These are phyloP conservation scores for Catagonus wagneri DNA, from an alignment of 2,113 vertebrate genomes.

Conservation along the genomic window DNA sequence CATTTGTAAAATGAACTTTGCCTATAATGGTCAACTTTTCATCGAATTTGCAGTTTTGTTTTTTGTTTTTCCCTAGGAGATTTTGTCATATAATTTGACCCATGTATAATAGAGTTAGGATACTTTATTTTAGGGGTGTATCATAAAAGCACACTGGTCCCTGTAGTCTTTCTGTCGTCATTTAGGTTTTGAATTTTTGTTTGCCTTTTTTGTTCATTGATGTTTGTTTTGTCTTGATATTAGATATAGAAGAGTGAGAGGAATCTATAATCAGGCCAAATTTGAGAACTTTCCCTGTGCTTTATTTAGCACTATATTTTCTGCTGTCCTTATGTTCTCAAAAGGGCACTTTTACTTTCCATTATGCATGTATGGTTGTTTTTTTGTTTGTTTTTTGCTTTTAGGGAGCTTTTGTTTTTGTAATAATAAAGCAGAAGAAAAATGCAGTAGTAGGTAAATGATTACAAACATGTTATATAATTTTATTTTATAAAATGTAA, in stretches of 20 bases:
- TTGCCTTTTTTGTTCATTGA: constrained; percentile 61
- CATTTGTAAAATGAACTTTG: constrained; percentile 86
- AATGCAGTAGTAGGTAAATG: constrained; percentile 84
- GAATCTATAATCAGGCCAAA: constrained; percentile 78
- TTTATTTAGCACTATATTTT: constrained; percentile 39
- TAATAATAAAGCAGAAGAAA: constrained; percentile 81
- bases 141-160: constrained; percentile 84
- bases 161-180: constrained; percentile 73
- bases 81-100: constrained; percentile 80
- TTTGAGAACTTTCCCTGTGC: constrained; percentile 70
- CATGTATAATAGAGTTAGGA: constrained; percentile 76
- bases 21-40: constrained; percentile 86
- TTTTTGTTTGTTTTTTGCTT: constrained; percentile 32
- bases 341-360: constrained; percentile 80
- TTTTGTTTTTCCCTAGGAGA: neutral
- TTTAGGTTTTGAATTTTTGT: constrained; percentile 71
- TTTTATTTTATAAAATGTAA: constrained; percentile 86
- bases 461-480: constrained; percentile 86
- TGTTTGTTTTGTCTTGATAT: constrained; percentile 58
- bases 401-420: constrained; percentile 68
- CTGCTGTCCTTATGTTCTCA: constrained; percentile 66
- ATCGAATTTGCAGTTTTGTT: constrained; percentile 83
- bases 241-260: constrained; percentile 80
- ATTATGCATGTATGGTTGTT: neutral
- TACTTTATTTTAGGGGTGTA: constrained; percentile 81